These are phyloP conservation scores for Coracias cyanogaster DNA, from an alignment of 2,797 vertebrate species.

Conservation along the genomic window DNA sequence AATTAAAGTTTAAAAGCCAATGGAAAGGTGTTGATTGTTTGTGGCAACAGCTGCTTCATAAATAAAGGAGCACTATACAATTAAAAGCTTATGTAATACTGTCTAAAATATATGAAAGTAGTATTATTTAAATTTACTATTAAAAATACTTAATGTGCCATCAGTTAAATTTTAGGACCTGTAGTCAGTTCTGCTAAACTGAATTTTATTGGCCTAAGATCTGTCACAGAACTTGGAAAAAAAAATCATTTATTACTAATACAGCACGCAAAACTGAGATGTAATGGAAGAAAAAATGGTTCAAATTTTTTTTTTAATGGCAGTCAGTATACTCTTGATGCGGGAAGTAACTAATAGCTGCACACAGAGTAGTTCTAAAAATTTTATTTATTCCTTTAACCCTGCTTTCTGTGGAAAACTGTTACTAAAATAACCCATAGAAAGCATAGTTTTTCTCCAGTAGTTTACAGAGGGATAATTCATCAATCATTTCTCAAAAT, in stretches of 20 bases:
- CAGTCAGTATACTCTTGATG: neutral
- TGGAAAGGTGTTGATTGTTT: neutral
- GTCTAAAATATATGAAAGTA: neutral
- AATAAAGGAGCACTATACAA: neutral
- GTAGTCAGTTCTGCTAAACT: neutral
- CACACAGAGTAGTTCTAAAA: neutral
- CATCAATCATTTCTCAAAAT: neutral
- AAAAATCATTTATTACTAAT: neutral
- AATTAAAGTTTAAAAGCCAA: neutral
- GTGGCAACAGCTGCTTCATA: neutral
- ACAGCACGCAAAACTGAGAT: neutral
- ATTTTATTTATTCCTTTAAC: neutral
- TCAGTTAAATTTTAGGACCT: neutral
- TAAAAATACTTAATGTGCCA: neutral
- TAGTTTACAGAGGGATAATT: neutral
- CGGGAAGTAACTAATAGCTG: neutral
- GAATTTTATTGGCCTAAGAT: neutral
- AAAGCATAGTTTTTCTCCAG: neutral
- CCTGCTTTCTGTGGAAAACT: neutral
- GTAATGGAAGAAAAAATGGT: neutral
- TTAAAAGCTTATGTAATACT: neutral
- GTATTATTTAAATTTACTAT: neutral
- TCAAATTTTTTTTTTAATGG: neutral
- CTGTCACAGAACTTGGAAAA: neutral
- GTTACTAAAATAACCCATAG: neutral